Evolutionary conservation across 2,888 invertebrate species (phyloP).

Genomic region (Artemia sinica): DNA sequence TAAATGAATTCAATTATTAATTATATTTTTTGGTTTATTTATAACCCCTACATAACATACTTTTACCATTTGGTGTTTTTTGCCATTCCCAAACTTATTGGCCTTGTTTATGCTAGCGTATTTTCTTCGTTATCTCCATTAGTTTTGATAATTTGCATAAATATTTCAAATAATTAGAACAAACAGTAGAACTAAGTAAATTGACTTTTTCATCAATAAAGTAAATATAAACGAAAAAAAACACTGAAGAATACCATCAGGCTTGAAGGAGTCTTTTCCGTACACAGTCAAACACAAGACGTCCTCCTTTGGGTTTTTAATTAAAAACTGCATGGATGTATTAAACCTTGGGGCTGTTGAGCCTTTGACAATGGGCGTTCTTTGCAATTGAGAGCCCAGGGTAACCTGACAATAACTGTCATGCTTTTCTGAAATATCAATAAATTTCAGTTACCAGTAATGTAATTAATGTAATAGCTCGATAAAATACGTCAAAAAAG

Average conservation of each 20-base stretch:
- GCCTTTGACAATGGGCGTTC: conserved; percentile 42
- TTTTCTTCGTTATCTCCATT: conserved; percentile 10
- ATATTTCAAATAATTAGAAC: conserved; percentile 11
- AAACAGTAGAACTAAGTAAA: too few relatives aligned
- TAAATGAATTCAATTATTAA: too few relatives aligned
- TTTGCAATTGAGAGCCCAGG: conserved; percentile 51
- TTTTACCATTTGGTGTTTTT: too few relatives aligned
- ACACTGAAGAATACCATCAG: conserved; percentile 43
- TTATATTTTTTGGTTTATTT: too few relatives aligned
- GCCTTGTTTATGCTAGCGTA: background rate
- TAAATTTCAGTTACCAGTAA: conserved; percentile 20
- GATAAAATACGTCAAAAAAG: background rate
- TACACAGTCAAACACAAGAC: conserved; percentile 49
- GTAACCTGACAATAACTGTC: conserved; percentile 55
- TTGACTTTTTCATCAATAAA: background rate
- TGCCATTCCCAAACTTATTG: too few relatives aligned
- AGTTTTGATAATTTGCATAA: conserved; percentile 1
- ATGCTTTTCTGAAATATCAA: conserved; percentile 38
- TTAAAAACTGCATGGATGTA: conserved; percentile 54
- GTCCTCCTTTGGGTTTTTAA: conserved; percentile 48
- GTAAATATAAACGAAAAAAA: background rate
- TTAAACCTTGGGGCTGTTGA: conserved; percentile 51
- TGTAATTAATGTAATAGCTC: background rate
- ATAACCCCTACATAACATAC: too few relatives aligned
- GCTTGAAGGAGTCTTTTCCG: conserved; percentile 50